phyloP scores from a whole-genome alignment of 2,797 vertebrate genomes.

The Glossophaga mutica region DNA sequence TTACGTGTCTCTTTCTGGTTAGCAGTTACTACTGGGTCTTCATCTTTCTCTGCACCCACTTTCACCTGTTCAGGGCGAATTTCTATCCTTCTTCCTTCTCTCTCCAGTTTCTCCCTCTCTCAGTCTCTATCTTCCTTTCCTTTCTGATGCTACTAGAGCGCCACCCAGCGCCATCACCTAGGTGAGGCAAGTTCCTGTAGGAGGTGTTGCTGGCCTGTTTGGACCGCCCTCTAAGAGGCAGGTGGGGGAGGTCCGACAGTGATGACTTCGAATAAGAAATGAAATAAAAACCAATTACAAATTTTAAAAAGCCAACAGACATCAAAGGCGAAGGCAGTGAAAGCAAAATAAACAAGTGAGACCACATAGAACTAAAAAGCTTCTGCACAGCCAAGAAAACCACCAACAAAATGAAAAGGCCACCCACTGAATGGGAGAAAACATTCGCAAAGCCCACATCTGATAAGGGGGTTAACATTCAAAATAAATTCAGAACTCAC shows the following conservation, averaged over 20 bases:
- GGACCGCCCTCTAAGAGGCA: background rate
- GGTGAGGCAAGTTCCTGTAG: background rate
- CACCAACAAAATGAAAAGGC: background rate
- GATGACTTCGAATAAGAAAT: background rate
- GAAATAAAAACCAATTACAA: background rate
- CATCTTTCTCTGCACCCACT: background rate
- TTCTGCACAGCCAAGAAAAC: background rate
- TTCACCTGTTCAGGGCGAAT: background rate
- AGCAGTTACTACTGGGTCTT: background rate
- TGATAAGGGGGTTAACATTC: background rate
- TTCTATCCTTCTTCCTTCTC: background rate
- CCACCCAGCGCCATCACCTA: rapidly evolving
- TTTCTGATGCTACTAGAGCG: background rate
- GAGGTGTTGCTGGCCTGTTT: background rate
- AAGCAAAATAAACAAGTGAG: background rate
- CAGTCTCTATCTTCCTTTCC: background rate
- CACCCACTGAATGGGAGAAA: background rate
- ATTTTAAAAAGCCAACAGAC: background rate
- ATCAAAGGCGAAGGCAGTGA: background rate
- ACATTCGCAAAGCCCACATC: background rate
- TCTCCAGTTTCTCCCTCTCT: background rate
- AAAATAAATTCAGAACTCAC: background rate
- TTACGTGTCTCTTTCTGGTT: background rate
- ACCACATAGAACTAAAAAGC: background rate
- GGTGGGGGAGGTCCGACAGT: background rate